A percentile compares a stretch with the other conserved stretches of the same genome.
phyloP scores from a whole-genome alignment of 2,888 invertebrate genomes.

The Drosophila kanekoi region DNA sequence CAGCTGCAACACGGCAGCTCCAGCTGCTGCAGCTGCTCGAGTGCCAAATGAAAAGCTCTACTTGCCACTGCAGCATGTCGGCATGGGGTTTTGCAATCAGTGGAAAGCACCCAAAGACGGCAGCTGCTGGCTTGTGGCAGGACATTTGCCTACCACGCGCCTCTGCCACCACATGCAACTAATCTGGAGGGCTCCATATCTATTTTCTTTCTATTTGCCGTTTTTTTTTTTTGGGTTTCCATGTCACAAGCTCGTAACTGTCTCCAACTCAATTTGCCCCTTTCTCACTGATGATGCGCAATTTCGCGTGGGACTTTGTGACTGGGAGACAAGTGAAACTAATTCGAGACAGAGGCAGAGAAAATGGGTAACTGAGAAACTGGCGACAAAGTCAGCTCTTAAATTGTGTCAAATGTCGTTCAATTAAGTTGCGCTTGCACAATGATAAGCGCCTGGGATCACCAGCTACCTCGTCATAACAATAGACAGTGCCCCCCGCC shows the following conservation, averaged over 20 bases:
- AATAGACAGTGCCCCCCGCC: slow-evolving; percentile 35
- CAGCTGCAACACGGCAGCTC: slow-evolving; percentile 26
- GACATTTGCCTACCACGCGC: slow-evolving; percentile 65
- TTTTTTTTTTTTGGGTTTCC: slow-evolving; percentile 66
- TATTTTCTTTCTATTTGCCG: neutral
- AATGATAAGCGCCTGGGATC: slow-evolving; percentile 63
- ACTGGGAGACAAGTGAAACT: slow-evolving; percentile 67
- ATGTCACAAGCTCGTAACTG: slow-evolving; percentile 61
- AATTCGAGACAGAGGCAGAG: slow-evolving; percentile 54
- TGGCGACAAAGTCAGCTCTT: slow-evolving; percentile 62
- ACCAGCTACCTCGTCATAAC: slow-evolving; percentile 42
- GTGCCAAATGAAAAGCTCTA: slow-evolving; percentile 51
- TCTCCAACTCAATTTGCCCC: slow-evolving; percentile 45
- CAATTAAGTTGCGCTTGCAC: slow-evolving; percentile 73
- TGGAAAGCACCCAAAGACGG: slow-evolving; percentile 61
- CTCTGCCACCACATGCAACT: slow-evolving; percentile 33
- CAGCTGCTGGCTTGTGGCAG: slow-evolving; percentile 36
- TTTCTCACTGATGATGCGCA: slow-evolving; percentile 39
- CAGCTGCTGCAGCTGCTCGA: slow-evolving; percentile 28
- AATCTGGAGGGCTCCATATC: slow-evolving; percentile 35
- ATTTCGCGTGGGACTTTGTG: slow-evolving; percentile 59
- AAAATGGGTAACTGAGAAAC: slow-evolving; percentile 16
- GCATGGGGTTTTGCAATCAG: slow-evolving; percentile 71
- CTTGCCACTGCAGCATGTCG: slow-evolving; percentile 55
- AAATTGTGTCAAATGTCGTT: slow-evolving; percentile 78